phyloP scores from a whole-genome alignment of 2,888 invertebrate species.

The Cepaea hortensis region DNA sequence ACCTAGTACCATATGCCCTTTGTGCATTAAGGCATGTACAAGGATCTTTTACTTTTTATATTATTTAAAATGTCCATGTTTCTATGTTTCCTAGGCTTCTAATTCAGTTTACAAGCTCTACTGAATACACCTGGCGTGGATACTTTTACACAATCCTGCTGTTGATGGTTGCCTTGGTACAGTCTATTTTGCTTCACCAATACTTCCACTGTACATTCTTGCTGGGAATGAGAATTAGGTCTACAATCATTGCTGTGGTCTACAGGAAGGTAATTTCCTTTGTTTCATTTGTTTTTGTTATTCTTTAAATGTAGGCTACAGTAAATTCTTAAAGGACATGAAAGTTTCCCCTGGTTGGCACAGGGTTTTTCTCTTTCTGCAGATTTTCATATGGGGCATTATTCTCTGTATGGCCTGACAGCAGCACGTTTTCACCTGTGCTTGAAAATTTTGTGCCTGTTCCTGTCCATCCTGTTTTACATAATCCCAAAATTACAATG shows the following conservation, averaged over 20 bases:
- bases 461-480: no score
- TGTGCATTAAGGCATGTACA: no score
- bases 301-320: not conserved
- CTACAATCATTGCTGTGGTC: conserved; percentile 76
- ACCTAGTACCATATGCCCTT: no score
- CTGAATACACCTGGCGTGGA: conserved; percentile 71
- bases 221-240: conserved; percentile 77
- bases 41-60: no score
- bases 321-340: no score
- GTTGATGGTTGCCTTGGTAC: conserved; percentile 74
- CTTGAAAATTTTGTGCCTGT: no score
- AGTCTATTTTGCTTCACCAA: conserved; percentile 78
- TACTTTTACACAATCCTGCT: conserved; percentile 74
- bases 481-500: no score
- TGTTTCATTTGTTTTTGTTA: not conserved
- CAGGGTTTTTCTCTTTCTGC: no score
- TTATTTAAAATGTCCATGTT: not conserved
- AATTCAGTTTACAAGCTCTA: conserved; percentile 72
- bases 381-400: no score
- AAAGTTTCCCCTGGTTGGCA: no score
- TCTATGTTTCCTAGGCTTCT: conserved; percentile 67
- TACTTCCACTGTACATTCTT: conserved; percentile 77
- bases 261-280: conserved; percentile 76
- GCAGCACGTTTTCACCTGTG: no score
- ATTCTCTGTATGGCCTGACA: no score